Percentiles rank a stretch among this genome's conserved stretches.
Evolutionary conservation across 2,113 vertebrate genomes (phyloP).

Genomic region (Brachyhypopomus gauderio): DNA sequence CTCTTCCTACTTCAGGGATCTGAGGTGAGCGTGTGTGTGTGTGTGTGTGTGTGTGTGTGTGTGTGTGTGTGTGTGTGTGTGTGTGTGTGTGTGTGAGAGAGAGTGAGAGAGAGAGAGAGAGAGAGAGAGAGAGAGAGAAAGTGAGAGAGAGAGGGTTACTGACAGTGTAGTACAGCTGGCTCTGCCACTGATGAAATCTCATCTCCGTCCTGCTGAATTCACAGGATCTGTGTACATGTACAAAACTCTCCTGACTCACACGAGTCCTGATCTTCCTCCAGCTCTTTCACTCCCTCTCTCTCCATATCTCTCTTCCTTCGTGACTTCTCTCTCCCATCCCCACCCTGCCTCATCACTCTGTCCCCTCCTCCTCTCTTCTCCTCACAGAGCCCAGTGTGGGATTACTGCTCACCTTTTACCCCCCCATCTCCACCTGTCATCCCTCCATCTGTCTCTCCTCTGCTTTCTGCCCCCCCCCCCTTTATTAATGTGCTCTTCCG

Average conservation of each 20-base stretch:
- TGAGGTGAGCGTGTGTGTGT: too few species aligned
- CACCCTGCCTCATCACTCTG: too few species aligned
- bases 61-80: slow-evolving; percentile 57
- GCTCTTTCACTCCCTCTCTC: background rate
- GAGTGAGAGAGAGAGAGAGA: too few species aligned
- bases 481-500: slow-evolving; percentile 10
- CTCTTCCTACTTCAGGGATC: too few species aligned
- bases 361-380: background rate
- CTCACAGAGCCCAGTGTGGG: background rate
- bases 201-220: too few species aligned
- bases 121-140: too few species aligned
- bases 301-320: background rate
- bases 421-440: slow-evolving; percentile 46
- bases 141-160: too few species aligned
- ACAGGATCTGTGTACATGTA: too few species aligned
- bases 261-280: slow-evolving; percentile 37
- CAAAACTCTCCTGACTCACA: slow-evolving; percentile 28
- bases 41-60: background rate
- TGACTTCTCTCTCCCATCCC: background rate
- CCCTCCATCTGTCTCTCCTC: slow-evolving; percentile 43
- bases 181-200: too few species aligned
- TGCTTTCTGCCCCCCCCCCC: slow-evolving; percentile 10
- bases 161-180: too few species aligned
- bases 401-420: slow-evolving; percentile 47
- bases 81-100: slow-evolving; percentile 2